A percentile compares a stretch with the other conserved stretches of the same genome.
Evolutionary conservation across 2,888 invertebrate species (phyloP).

Genomic region (Hypercompe scribonia): DNA sequence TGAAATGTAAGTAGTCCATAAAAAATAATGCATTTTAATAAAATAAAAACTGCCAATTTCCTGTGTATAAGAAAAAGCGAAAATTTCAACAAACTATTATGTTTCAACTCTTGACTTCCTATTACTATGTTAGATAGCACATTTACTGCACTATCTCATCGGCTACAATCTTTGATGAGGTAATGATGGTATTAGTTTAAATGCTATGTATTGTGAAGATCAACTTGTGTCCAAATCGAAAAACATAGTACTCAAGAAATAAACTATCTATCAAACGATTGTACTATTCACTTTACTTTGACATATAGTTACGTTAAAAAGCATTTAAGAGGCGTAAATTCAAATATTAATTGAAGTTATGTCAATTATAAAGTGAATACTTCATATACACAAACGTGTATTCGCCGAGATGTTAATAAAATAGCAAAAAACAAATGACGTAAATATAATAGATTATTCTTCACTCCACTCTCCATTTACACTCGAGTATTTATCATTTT

Average conservation of each 20-base stretch:
- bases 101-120: slow-evolving; percentile 17
- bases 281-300: background rate
- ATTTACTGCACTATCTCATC: background rate
- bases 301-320: background rate
- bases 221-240: background rate
- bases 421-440: background rate
- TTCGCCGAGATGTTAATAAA: background rate
- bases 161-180: background rate
- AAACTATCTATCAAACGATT: no score
- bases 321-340: background rate
- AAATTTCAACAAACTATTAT: slow-evolving; percentile 9
- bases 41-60: slow-evolving; percentile 67
- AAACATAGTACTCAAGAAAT: background rate
- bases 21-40: slow-evolving; percentile 55
- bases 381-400: background rate
- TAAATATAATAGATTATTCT: background rate
- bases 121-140: slow-evolving; percentile 14
- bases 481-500: background rate
- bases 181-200: background rate
- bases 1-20: slow-evolving; percentile 56
- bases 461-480: background rate
- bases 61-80: slow-evolving; percentile 43
- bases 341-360: background rate
- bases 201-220: background rate
- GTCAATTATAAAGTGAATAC: background rate